Conservation (phyloP, 2,888 invertebrate species). For the Conchocele bisecta region DNA sequence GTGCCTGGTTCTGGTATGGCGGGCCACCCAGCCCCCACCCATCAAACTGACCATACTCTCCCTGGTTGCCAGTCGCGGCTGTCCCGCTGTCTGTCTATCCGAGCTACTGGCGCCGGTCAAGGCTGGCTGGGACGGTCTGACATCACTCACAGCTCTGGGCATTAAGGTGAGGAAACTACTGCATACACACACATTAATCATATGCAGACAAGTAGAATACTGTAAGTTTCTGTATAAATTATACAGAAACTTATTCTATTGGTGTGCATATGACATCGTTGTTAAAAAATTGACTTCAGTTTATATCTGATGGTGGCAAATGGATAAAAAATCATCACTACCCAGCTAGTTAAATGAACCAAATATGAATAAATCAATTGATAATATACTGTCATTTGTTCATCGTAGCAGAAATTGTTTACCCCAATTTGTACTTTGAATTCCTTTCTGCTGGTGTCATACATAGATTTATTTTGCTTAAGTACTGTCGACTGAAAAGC, state of each 20-base stretch:
- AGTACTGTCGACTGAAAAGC: too few relatives aligned
- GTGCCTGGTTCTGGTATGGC: constrained; percentile 54
- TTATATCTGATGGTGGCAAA: too few relatives aligned
- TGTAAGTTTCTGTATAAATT: not conserved
- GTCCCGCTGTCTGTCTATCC: constrained; percentile 52
- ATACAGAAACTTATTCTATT: not conserved
- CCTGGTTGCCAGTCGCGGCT: constrained; percentile 47
- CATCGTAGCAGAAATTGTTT: too few relatives aligned
- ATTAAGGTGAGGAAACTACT: constrained; percentile 28
- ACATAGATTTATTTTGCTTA: too few relatives aligned
- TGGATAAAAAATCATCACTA: too few relatives aligned
- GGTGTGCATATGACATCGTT: not conserved
- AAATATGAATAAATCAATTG: too few relatives aligned
- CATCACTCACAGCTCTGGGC: constrained; percentile 25
- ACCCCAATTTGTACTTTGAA: too few relatives aligned
- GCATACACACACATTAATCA: too few relatives aligned
- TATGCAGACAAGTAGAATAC: not conserved
- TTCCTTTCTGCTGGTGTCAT: too few relatives aligned
- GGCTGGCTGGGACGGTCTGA: constrained; percentile 24
- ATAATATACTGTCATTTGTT: too few relatives aligned
- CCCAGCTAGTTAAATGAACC: too few relatives aligned
- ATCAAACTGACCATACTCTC: constrained; percentile 55
- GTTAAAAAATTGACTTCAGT: too few relatives aligned
- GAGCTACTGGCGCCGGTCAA: constrained; percentile 31
- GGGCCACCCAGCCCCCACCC: constrained; percentile 42